Evolutionary conservation across 2,888 invertebrate genomes (phyloP).

Genomic region (Calliphora vomitoria): DNA sequence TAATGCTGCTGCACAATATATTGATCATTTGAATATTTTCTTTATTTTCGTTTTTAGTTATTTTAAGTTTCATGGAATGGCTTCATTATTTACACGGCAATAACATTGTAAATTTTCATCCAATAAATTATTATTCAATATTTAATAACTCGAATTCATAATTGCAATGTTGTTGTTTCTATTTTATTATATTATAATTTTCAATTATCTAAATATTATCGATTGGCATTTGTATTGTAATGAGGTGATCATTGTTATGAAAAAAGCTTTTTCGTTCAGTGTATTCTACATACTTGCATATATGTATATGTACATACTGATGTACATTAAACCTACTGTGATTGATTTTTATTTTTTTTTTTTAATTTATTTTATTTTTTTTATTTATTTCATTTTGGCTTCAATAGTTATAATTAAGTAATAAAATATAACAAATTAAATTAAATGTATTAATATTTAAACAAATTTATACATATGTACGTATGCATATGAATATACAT

Average conservation of each 20-base stretch:
- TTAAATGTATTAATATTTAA: constrained; percentile 2
- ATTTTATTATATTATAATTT: background rate
- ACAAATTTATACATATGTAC: too few relatives aligned
- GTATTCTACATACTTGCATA: background rate
- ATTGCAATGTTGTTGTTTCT: constrained; percentile 33
- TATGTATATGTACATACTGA: background rate
- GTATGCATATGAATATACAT: background rate
- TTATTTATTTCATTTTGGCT: background rate
- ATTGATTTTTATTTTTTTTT: background rate
- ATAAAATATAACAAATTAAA: background rate
- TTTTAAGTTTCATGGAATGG: constrained; percentile 27
- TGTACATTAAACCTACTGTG: background rate
- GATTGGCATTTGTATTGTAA: constrained; percentile 37
- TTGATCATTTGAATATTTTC: constrained; percentile 6
- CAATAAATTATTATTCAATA: background rate
- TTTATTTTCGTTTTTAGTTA: background rate
- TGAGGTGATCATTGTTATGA: background rate
- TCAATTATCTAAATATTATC: constrained; percentile 7
- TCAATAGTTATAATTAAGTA: background rate
- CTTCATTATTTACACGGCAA: constrained; percentile 20
- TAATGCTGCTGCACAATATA: constrained; percentile 9
- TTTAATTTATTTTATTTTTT: constrained; percentile 2
- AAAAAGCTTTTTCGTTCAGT: constrained; percentile 25
- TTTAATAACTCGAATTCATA: constrained; percentile 5
- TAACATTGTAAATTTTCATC: constrained; percentile 7